Percentiles rank a stretch among this genome's conserved stretches.
phyloP scores from a whole-genome alignment of 1,140 invertebrate species.

The Alviniconcha marisindica region DNA sequence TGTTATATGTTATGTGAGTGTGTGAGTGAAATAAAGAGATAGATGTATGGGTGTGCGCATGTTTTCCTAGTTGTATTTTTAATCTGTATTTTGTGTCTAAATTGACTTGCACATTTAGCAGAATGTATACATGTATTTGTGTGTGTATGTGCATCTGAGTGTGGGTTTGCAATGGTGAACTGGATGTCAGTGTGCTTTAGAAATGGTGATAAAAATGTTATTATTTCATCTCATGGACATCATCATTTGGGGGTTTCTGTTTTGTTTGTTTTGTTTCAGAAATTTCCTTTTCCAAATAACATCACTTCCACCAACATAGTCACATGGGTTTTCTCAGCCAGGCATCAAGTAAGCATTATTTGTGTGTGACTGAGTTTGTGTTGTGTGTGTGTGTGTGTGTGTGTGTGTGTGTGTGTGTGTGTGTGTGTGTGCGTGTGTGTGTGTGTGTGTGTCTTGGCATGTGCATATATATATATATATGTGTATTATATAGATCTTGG shows the following conservation, averaged over 20 bases:
- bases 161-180: no score
- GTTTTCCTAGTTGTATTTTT: not conserved
- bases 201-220: no score
- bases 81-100: not conserved
- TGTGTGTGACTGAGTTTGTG: no score
- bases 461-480: not conserved
- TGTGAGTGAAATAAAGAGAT: no score
- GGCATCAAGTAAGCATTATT: conserved; percentile 48
- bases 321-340: conserved; percentile 53
- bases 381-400: conserved; percentile 16
- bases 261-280: conserved; percentile 41
- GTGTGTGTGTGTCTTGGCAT: not conserved
- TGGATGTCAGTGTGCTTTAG: no score
- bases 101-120: no score
- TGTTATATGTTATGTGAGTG: no score
- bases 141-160: not conserved
- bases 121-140: not conserved
- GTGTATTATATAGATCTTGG: no score
- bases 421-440: conserved; percentile 22
- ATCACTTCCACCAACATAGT: conserved; percentile 54
- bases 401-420: conserved; percentile 21
- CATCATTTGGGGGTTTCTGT: no score
- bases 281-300: conserved; percentile 53
- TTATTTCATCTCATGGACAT: no score
- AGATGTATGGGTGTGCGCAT: conserved; percentile 6